Percentiles rank a stretch among this genome's conserved stretches.
phyloP scores from a whole-genome alignment of 2,888 invertebrate genomes.

The Homarus gammarus region DNA sequence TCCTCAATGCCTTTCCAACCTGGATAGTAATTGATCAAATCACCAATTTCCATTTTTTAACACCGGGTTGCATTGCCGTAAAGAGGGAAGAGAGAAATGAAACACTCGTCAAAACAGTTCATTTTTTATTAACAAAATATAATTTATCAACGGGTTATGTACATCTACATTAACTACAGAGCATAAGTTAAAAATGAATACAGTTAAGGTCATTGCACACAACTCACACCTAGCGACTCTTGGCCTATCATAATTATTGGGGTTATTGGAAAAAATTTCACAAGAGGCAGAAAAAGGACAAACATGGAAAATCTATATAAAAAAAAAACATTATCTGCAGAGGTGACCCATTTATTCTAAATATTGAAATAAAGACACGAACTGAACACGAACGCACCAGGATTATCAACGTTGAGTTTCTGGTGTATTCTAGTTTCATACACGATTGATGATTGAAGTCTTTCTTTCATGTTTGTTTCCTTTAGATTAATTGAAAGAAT shows the following conservation, averaged over 20 bases:
- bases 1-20: too few species aligned
- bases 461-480: too few species aligned
- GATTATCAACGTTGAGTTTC: too few species aligned
- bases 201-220: constrained; percentile 45
- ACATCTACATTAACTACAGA: constrained; percentile 56
- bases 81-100: background rate
- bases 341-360: constrained; percentile 37
- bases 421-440: too few species aligned
- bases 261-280: constrained; percentile 21
- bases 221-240: constrained; percentile 55
- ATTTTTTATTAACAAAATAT: constrained; percentile 68
- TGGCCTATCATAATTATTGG: constrained; percentile 26
- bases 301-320: constrained; percentile 49
- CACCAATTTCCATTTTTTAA: too few species aligned
- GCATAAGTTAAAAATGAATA: constrained; percentile 59
- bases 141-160: constrained; percentile 65
- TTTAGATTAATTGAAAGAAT: too few species aligned
- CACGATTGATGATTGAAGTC: too few species aligned
- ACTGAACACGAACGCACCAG: background rate
- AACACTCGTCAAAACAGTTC: constrained; percentile 27
- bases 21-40: too few species aligned
- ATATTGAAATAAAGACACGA: constrained; percentile 35
- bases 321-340: background rate
- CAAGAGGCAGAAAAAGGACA: constrained; percentile 46
- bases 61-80: too few species aligned